A percentile compares a stretch with the other conserved stretches of the same genome.
phyloP scores from a whole-genome alignment of 1,140 invertebrate genomes.

The Drosophila micromelanica region DNA sequence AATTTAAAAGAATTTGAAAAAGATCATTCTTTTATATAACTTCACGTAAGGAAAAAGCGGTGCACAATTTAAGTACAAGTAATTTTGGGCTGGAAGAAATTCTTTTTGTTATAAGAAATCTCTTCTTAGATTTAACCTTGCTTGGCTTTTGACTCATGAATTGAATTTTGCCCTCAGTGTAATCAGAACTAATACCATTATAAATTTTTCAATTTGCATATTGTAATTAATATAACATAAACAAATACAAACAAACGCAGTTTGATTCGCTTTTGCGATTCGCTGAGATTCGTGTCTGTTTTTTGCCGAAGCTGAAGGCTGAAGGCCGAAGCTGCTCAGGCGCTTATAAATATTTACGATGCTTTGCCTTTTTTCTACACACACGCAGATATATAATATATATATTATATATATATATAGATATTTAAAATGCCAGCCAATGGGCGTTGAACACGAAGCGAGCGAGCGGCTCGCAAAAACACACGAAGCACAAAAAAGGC shows the following conservation, averaged over 20 bases:
- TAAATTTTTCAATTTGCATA: too few species aligned
- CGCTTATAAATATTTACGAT: conserved; percentile 59
- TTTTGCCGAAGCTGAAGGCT: conserved; percentile 24
- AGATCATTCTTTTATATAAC: too few species aligned
- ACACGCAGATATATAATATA: conserved; percentile 26
- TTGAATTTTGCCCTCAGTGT: not conserved
- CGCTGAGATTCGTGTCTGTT: conserved; percentile 3
- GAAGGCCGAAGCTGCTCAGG: conserved; percentile 36
- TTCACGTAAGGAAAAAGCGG: too few species aligned
- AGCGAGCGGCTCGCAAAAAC: conserved; percentile 27
- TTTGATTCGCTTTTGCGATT: conserved; percentile 19
- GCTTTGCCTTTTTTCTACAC: conserved; percentile 47
- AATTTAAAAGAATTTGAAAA: too few species aligned
- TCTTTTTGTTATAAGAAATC: too few species aligned
- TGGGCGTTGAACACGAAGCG: conserved; percentile 74
- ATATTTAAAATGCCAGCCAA: conserved; percentile 74
- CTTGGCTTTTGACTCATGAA: too few species aligned
- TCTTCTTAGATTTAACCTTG: too few species aligned
- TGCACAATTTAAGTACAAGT: too few species aligned
- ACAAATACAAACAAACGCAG: not conserved
- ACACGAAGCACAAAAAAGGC: conserved; percentile 69
- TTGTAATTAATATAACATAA: not conserved
- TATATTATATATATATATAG: conserved; percentile 44
- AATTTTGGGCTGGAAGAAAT: too few species aligned
- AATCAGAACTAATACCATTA: too few species aligned